Base-by-base conservation (phyloP, 2,888 invertebrate genomes). In the Heteropelma amictum region DNA sequence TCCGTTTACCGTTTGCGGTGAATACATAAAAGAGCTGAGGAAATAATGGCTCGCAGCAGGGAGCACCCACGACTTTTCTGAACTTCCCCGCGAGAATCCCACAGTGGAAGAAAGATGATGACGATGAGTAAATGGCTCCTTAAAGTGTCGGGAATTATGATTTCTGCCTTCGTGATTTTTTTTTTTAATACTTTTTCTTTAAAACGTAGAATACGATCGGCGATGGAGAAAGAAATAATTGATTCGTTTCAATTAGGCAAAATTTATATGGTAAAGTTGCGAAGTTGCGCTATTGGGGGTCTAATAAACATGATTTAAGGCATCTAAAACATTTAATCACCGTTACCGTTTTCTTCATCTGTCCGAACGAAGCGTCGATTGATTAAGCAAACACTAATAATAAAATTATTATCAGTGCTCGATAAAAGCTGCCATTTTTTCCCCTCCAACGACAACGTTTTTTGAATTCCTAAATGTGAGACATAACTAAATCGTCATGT, bases 1-100 rank as follows among this genome's bases (percentile, higher is more conserved):
- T 83, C 81, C 83, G 80, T 83, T 84, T 83, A 82, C 78, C 79
- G 53, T 47, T 45, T 53, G 47, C 61, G 61, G 64, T 56, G 47
- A 69, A 68, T 53, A 33, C 49, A 35, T 54, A 69, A 33, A 63
- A 58, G 71, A 70, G 40, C 65, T 40, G 67, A 51, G 65, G 17
- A 65, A 76, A 65, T 67, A 67, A 67, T 67, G 74, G 28, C 76
- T 65, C 56, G 21, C 42, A 64, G 56, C 65, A 35, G 65, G 65
- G 63, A 51, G 54, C 54, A 67, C 54, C 65, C 65, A 67, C 65
- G 65, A 67, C 54, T 67, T 35, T 19, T 17, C 28, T 53, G 30
- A 19, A 45, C 30, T 38, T 61, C 47, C 61, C 56, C 65, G 35
- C 26, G 64, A 40, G 64, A 67, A 45, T 67, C 65, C 45, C 54